A percentile compares a stretch with the other conserved stretches of the same genome.
These are phyloP conservation scores for Anastrepha obliqua DNA, from an alignment of 1,140 invertebrate species.

Conservation along the genomic window DNA sequence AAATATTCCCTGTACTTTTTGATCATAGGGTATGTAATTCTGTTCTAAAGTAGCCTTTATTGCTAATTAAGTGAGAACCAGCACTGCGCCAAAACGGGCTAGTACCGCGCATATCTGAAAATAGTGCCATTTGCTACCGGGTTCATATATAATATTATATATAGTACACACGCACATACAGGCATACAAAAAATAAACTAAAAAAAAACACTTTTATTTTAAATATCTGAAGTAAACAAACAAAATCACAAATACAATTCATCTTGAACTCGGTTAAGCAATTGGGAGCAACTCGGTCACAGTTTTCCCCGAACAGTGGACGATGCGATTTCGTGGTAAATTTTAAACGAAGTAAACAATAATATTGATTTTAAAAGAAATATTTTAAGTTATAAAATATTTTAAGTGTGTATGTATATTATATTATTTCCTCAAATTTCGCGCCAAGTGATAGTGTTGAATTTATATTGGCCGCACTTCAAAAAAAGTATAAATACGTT, in stretches of 20 bases:
- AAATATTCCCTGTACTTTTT: no score
- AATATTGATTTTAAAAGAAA: background rate
- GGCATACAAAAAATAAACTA: background rate
- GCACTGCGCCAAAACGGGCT: no score
- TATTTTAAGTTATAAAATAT: background rate
- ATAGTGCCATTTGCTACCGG: background rate
- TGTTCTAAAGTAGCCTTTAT: no score
- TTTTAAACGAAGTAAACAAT: background rate
- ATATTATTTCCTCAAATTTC: background rate
- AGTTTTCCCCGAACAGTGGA: background rate
- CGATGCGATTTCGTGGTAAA: background rate
- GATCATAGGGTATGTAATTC: no score
- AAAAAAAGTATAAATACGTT: background rate
- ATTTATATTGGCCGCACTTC: background rate
- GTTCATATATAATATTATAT: background rate
- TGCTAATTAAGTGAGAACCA: no score
- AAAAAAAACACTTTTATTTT: slow-evolving; percentile 7
- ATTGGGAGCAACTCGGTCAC: background rate
- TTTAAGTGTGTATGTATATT: background rate
- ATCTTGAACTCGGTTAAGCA: slow-evolving; percentile 20
- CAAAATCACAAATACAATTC: background rate
- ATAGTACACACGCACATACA: background rate
- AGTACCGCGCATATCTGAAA: background rate
- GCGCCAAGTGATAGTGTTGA: background rate
- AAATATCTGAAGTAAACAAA: background rate